These are phyloP conservation scores for Heterochromis multidens DNA, from an alignment of 2,113 vertebrate genomes.

Conservation along the genomic window DNA sequence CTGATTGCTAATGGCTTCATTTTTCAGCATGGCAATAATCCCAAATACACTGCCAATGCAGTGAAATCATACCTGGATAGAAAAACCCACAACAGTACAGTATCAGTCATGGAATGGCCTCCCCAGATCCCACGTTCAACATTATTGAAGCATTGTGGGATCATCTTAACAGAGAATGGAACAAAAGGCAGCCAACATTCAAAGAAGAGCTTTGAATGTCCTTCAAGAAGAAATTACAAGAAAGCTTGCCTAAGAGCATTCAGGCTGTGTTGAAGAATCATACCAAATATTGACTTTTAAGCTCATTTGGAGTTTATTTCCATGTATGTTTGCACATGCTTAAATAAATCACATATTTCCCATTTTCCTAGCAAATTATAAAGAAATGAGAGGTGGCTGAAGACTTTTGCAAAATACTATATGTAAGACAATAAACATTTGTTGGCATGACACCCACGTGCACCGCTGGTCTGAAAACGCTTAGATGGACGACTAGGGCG, in stretches of 20 bases:
- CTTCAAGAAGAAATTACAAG: not conserved
- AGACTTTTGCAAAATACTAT: not conserved
- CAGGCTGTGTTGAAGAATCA: not conserved
- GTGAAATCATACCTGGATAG: not conserved
- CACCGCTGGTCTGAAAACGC: constrained; percentile 90
- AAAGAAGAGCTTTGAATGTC: not conserved
- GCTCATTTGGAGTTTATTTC: not conserved
- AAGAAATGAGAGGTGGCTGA: not conserved
- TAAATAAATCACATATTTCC: not conserved
- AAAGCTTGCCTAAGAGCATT: not conserved
- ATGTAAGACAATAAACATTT: not conserved
- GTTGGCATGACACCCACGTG: constrained; percentile 77
- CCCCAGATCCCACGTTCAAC: not conserved
- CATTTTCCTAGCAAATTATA: not conserved
- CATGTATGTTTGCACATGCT: too few species aligned
- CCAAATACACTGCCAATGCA: not conserved
- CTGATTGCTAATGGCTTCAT: not conserved
- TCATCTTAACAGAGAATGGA: not conserved
- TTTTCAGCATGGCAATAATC: not conserved
- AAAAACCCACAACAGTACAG: not conserved
- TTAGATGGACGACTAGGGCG: constrained; percentile 84
- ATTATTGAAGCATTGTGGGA: not conserved
- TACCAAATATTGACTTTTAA: not conserved
- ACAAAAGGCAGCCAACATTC: not conserved
- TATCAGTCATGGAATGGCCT: not conserved